phyloP scores from a whole-genome alignment of 2,888 invertebrate species.

The Gryllus longicercus region DNA sequence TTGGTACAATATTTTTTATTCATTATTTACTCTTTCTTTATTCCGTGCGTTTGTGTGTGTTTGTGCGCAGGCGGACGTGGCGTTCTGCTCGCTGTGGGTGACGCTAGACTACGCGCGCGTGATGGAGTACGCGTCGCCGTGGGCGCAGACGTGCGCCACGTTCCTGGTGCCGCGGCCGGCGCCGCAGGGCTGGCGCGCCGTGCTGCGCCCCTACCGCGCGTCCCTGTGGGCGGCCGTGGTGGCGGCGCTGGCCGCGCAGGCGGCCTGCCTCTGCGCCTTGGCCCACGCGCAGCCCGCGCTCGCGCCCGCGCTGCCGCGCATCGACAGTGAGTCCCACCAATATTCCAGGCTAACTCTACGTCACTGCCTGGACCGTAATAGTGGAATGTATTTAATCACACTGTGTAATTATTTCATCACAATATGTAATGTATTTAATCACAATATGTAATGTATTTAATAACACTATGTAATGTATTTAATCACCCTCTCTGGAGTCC shows the following conservation, averaged over 20 bases:
- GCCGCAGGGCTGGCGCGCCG: not conserved
- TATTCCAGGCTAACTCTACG: too few relatives aligned
- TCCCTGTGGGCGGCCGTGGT: not conserved
- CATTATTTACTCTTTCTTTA: too few relatives aligned
- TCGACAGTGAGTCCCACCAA: not conserved
- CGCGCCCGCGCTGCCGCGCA: not conserved
- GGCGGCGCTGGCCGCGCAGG: not conserved
- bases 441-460: too few relatives aligned
- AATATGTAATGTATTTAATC: too few relatives aligned
- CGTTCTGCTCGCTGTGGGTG: slow-evolving; percentile 1
- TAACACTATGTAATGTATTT: too few relatives aligned
- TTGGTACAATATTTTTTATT: too few relatives aligned
- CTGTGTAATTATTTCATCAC: too few relatives aligned
- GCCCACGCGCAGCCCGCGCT: not conserved
- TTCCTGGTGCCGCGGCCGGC: not conserved
- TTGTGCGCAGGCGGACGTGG: not conserved
- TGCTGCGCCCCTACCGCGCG: not conserved
- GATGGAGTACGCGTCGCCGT: not conserved
- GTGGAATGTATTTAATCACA: too few relatives aligned
- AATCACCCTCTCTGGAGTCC: too few relatives aligned
- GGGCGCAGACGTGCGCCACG: not conserved
- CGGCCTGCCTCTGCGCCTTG: not conserved
- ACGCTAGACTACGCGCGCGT: not conserved
- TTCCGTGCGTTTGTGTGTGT: not conserved
- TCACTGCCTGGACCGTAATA: too few relatives aligned